Percentiles rank a stretch among this genome's conserved stretches.
These are phyloP conservation scores for Aphelocoma coerulescens DNA, from an alignment of 2,113 vertebrate species.

Conservation along the genomic window DNA sequence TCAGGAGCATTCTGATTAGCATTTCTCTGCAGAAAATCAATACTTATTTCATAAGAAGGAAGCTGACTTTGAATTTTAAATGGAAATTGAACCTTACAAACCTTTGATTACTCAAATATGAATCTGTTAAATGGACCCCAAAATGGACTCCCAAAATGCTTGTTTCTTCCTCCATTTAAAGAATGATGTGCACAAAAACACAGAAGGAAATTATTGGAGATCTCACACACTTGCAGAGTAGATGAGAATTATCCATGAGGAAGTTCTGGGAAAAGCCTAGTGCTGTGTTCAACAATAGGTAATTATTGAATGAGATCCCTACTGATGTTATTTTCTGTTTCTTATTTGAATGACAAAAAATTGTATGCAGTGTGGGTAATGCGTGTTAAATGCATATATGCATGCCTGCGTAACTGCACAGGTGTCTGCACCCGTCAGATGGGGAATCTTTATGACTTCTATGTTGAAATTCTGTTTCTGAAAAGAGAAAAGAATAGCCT, in stretches of 20 bases:
- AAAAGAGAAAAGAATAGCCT: background rate
- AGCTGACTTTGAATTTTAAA: conserved; percentile 34
- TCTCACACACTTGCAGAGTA: background rate
- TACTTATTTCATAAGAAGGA: conserved; percentile 30
- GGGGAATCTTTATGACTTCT: background rate
- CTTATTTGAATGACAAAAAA: background rate
- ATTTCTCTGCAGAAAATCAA: conserved; percentile 47
- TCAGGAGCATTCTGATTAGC: conserved; percentile 13
- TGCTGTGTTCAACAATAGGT: background rate
- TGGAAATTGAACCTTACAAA: conserved; percentile 16
- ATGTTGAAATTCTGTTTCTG: background rate
- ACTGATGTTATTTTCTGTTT: background rate
- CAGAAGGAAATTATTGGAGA: background rate
- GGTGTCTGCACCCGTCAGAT: background rate
- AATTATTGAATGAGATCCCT: background rate
- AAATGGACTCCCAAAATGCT: background rate
- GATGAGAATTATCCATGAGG: background rate
- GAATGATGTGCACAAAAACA: background rate
- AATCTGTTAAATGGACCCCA: background rate
- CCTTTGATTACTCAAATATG: background rate
- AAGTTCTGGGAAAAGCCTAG: background rate
- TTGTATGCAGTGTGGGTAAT: background rate
- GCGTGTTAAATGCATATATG: accelerated
- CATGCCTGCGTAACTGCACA: background rate
- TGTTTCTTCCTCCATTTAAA: background rate